A percentile compares a stretch with the other conserved stretches of the same genome.
phyloP scores from a whole-genome alignment of 2,888 invertebrate species.

The Linnaemya tessellans region DNA sequence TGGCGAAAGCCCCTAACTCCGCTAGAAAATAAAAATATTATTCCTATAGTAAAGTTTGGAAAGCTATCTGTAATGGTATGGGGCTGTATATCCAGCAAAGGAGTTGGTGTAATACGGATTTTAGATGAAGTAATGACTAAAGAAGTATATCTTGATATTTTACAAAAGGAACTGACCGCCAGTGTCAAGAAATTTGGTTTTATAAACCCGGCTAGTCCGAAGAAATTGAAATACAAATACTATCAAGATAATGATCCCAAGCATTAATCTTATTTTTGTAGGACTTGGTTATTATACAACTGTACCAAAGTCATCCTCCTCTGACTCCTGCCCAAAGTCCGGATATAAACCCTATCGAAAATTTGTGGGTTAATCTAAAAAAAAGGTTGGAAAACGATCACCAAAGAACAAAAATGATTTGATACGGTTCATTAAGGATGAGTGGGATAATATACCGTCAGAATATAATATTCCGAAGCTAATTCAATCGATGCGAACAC shows the following conservation, averaged over 20 bases:
- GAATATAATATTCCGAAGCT: too few relatives aligned
- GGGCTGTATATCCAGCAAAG: not conserved
- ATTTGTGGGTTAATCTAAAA: too few relatives aligned
- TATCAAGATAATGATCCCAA: conserved; percentile 29
- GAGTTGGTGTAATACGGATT: too few relatives aligned
- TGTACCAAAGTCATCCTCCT: not conserved
- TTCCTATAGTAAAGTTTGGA: conserved; percentile 22
- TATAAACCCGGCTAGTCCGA: conserved; percentile 10
- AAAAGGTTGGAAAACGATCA: too few relatives aligned
- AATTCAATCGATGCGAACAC: too few relatives aligned
- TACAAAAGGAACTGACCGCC: too few relatives aligned
- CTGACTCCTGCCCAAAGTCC: not conserved
- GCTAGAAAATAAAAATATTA: conserved; percentile 13
- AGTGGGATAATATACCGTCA: too few relatives aligned
- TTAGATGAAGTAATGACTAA: too few relatives aligned
- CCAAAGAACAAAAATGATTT: too few relatives aligned
- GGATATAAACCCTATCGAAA: too few relatives aligned
- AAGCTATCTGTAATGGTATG: not conserved
- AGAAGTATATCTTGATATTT: too few relatives aligned
- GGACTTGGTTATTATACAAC: conserved; percentile 11
- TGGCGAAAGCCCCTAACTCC: not conserved
- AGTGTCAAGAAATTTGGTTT: conserved; percentile 27
- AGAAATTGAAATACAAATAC: conserved; percentile 23
- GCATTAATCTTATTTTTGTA: conserved; percentile 15
- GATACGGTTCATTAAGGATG: too few relatives aligned